Evolutionary conservation across 1,140 invertebrate genomes (phyloP).

Genomic region (Drosophila sulfurigaster): DNA sequence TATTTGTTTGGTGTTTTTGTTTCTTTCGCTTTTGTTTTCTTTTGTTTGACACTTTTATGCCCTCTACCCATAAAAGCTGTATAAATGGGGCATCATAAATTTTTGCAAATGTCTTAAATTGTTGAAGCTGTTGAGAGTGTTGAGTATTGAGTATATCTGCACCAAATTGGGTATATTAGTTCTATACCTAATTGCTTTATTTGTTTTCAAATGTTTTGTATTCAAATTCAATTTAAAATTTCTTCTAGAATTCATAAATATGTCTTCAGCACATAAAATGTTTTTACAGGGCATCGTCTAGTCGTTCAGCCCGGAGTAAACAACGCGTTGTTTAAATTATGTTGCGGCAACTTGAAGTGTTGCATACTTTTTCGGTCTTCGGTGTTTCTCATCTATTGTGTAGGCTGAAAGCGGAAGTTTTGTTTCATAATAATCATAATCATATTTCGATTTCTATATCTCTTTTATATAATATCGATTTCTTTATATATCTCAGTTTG

Average conservation of each 20-base stretch:
- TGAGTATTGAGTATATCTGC: background rate
- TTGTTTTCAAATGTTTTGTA: background rate
- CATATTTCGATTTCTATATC: background rate
- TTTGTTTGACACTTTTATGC: slow-evolving; percentile 39
- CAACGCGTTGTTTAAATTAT: background rate
- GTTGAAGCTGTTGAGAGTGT: background rate
- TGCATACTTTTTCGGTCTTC: slow-evolving; percentile 31
- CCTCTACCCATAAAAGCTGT: slow-evolving; percentile 13
- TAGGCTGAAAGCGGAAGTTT: slow-evolving; percentile 4
- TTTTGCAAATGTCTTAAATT: slow-evolving; percentile 23
- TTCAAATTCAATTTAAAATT: background rate
- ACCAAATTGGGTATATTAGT: slow-evolving; percentile 7
- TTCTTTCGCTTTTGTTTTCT: slow-evolving; percentile 20
- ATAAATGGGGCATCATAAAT: slow-evolving; percentile 21
- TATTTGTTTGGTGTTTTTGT: slow-evolving; percentile 13
- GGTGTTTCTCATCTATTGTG: background rate
- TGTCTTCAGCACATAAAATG: background rate
- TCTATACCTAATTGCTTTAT: no score
- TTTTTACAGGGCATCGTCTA: slow-evolving; percentile 3
- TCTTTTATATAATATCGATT: background rate
- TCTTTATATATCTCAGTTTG: no score
- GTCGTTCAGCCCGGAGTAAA: background rate
- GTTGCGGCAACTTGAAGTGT: background rate
- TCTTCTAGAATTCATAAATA: no score
- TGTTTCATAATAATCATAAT: no score